Base-by-base conservation (phyloP, 2,888 invertebrate species). In the Byasa hedistus region DNA sequence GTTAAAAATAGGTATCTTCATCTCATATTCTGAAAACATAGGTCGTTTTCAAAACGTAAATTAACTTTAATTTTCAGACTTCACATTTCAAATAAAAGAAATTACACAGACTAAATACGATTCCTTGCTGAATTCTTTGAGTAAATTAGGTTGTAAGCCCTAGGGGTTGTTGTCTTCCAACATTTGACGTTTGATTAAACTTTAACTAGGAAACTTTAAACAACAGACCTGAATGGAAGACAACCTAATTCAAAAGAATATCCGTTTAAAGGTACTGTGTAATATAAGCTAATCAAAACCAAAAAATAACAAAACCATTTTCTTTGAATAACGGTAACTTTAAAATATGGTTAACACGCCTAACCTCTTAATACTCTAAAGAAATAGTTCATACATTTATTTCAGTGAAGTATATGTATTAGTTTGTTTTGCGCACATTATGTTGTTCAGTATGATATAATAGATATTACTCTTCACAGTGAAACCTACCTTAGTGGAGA, bases 401-500 rank as follows among this genome's bases (percentile, higher is more conserved):
- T 32, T 32, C 10, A 32, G 32, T 10, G 32, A 32, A 32, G 7
- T 32, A 10, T 10, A 32, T 10, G 32, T 32, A 32, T n/a, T n/a
- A n/a, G n/a, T n/a, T n/a, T n/a, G n/a, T n/a, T n/a, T n/a, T n/a
- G n/a, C n/a, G n/a, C n/a, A n/a, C n/a, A n/a, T n/a, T n/a, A 1
- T 44, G 15, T 17, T 44, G 3, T 44, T 44, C 17, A 44, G 1
- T 15, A 2, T 44, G 44, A 15, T 15, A 44, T 19, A 4, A 44
- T 15, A 44, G 12, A 17, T 44, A 0, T 44, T 15, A 15, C 17
- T 44, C 19, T 44, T 19, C 3, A 1, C 93, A 97, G 97, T 98
- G 82, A 95, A 95, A 79, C 98, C 98, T 48, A 93, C 94, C 71
- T 93, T 94, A 73, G 96, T 96, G 72, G 93, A 94, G 80, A 95